A percentile compares a stretch with the other conserved stretches of the same genome.
These are phyloP conservation scores for Sceliomorpha sp. DNA, from an alignment of 2,888 invertebrate species.

Conservation along the genomic window DNA sequence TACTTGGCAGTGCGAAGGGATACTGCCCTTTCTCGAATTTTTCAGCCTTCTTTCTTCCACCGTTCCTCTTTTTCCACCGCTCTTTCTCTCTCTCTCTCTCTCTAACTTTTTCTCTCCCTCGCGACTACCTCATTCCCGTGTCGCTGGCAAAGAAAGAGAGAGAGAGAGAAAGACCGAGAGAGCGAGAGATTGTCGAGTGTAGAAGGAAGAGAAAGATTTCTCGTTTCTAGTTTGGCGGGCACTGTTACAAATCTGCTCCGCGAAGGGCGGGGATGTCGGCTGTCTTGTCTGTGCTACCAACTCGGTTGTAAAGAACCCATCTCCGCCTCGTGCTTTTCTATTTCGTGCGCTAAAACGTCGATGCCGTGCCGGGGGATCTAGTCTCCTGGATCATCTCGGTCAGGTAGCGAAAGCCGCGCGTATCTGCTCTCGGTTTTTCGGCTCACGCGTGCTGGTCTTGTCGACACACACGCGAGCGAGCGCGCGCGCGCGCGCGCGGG, in stretches of 20 bases:
- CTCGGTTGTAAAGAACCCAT: conserved; percentile 72
- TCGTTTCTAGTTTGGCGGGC: conserved; percentile 60
- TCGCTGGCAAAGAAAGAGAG: conserved; percentile 7
- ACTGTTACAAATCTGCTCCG: conserved; percentile 66
- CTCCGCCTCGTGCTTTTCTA: conserved; percentile 68
- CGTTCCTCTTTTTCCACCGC: conserved; percentile 20
- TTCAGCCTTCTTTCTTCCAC: not conserved
- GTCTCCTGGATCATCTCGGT: conserved; percentile 63
- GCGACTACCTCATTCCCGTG: conserved; percentile 13
- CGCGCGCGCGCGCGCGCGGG: conserved; percentile 1
- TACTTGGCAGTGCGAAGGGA: conserved; percentile 20
- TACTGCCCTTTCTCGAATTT: conserved; percentile 2
- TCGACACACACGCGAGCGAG: conserved; percentile 14
- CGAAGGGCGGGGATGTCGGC: conserved; percentile 74
- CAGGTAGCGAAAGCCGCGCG: conserved; percentile 32
- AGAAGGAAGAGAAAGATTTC: conserved; percentile 52
- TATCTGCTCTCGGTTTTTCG: conserved; percentile 20
- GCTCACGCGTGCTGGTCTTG: conserved; percentile 38
- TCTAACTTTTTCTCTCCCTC: no score
- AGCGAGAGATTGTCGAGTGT: no score
- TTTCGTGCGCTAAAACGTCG: conserved; percentile 62
- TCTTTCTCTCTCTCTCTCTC: no score
- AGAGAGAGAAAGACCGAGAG: no score
- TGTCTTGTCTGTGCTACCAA: conserved; percentile 76
- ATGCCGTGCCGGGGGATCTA: conserved; percentile 45